Percentiles rank a stretch among this genome's conserved stretches.
These are phyloP conservation scores for Agrochola lychnidis DNA, from an alignment of 2,888 invertebrate genomes.

Conservation along the genomic window DNA sequence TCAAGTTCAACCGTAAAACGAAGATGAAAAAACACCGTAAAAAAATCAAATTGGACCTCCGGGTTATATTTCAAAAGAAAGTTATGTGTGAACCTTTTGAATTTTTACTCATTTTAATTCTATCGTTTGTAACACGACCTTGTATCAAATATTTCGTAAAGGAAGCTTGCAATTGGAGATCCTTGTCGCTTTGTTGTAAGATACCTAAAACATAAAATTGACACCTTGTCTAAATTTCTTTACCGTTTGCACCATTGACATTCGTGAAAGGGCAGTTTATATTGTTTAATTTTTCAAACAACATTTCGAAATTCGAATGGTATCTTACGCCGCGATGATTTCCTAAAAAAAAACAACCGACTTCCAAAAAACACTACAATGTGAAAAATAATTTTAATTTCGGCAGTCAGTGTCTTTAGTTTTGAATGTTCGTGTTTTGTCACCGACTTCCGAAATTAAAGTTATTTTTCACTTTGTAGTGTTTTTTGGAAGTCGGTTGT, in stretches of 20 bases:
- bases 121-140: constrained; percentile 12
- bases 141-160: constrained; percentile 36
- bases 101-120: constrained; percentile 51
- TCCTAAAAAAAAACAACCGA: no score
- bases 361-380: no score
- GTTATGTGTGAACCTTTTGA: constrained; percentile 36
- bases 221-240: not conserved
- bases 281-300: not conserved
- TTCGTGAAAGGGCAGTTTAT: not conserved
- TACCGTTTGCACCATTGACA: not conserved
- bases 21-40: constrained; percentile 16
- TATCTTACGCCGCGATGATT: not conserved
- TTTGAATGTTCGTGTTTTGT: no score
- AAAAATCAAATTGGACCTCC: constrained; percentile 13
- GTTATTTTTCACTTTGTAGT: no score
- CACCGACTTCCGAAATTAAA: no score
- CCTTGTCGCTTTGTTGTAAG: not conserved
- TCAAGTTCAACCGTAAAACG: constrained; percentile 26
- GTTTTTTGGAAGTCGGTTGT: no score
- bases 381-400: no score
- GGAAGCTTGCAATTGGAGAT: not conserved
- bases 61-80: constrained; percentile 42
- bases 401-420: no score
- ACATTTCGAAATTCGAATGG: not conserved
- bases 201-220: not conserved